Evolutionary conservation across 64 coral and sea anemone species (phyloP).

Genomic region (Astreopora myriophthalma): DNA sequence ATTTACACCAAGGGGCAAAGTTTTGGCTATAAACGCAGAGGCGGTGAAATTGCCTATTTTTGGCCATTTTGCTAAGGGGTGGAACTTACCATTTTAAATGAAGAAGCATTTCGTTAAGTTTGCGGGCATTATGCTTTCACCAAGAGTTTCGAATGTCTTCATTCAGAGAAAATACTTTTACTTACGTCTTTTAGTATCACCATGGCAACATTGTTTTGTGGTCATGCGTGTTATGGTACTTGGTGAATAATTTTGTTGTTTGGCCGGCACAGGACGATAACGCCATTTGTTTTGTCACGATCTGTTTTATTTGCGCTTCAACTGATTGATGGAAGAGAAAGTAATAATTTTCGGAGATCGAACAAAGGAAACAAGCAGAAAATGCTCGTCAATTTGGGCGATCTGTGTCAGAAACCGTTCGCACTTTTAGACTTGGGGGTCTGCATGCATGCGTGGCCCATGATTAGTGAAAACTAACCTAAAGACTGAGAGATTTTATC

Average conservation of each 20-base stretch:
- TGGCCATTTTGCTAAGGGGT: too few species aligned
- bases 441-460: background rate
- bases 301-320: background rate
- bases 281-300: conserved; percentile 15
- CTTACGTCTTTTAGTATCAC: background rate
- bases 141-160: too few species aligned
- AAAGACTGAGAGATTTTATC: background rate
- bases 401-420: background rate
- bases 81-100: too few species aligned
- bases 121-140: too few species aligned
- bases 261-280: background rate
- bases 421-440: background rate
- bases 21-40: too few species aligned
- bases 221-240: conserved; percentile 33
- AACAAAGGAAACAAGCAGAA: background rate
- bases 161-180: too few species aligned
- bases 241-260: background rate
- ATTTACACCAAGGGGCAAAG: too few species aligned
- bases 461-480: background rate
- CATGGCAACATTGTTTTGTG: conserved; percentile 31
- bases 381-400: conserved; percentile 7
- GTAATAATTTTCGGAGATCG: background rate
- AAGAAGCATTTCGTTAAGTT: too few species aligned
- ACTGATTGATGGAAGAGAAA: background rate
- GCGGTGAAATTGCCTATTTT: too few species aligned